Evolutionary conservation across 2,797 vertebrate species (phyloP).

Genomic region (Pelobates cultripes): DNA sequence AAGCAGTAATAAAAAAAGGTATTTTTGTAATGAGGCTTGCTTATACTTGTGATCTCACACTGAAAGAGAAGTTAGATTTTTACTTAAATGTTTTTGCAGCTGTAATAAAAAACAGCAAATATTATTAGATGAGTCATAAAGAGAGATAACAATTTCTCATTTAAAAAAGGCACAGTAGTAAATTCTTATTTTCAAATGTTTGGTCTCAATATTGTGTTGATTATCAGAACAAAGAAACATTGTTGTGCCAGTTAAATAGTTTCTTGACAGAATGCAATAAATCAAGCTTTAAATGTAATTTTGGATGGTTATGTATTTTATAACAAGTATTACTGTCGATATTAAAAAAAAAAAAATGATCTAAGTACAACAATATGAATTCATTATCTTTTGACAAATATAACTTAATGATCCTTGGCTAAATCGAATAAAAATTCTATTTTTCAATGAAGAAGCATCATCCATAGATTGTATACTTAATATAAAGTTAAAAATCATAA

Average conservation of each 20-base stretch:
- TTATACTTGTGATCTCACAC: too few species aligned
- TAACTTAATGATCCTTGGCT: background rate
- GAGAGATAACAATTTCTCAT: background rate
- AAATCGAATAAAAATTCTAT: too few species aligned
- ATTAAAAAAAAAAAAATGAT: background rate
- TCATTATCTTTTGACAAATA: background rate
- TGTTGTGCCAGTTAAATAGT: background rate
- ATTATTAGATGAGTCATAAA: background rate
- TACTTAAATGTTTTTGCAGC: background rate
- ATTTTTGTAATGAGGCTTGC: too few species aligned
- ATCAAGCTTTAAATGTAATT: background rate
- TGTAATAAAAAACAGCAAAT: background rate
- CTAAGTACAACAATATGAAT: background rate
- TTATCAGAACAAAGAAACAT: background rate
- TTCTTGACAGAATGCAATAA: constrained; percentile 1
- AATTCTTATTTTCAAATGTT: background rate
- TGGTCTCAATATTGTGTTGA: background rate
- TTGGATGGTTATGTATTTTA: background rate
- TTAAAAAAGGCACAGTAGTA: background rate
- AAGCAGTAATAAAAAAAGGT: too few species aligned
- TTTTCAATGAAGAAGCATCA: too few species aligned
- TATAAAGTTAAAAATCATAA: background rate
- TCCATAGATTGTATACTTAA: too few species aligned
- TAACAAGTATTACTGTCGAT: background rate
- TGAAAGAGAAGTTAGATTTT: background rate